Evolutionary conservation across 2,888 invertebrate genomes (phyloP), one percentile per base, ranked within the genome.

Genomic region (Trypoxylon attenuatum): DNA sequence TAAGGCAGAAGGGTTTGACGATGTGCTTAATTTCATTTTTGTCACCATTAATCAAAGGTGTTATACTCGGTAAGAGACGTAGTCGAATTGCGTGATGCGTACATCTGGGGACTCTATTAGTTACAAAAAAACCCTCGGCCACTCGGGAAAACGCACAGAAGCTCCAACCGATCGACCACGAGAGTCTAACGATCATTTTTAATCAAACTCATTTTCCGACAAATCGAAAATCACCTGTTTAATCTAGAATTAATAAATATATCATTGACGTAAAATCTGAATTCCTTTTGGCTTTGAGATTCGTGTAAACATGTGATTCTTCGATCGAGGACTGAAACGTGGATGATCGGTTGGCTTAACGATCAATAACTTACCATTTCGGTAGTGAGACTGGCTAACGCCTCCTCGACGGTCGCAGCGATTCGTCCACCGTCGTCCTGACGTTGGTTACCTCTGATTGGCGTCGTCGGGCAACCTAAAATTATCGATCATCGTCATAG

Each of bases 321-420:
- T n/a, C n/a, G n/a, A n/a, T n/a, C n/a, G n/a, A n/a, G n/a, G n/a
- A n/a, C n/a, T n/a, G n/a, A n/a, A 22, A 62, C 13, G 23, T 50
- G 58, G 58, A 70, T 66, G 70, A 72, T 70, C 69, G 70, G 50
- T 52, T 41, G 43, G 39, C 50, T 21, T 62, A 57, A 60, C 45
- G 25, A 57, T 56, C 50, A 50, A 45, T 46, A 43, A 75, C 75
- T 93, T 89, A 94, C 94, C 93, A 94, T 93, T 92, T 94, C 94
- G 77, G 93, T 92, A 81, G 94, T 94, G 82, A 94, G 91, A 88
- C 93, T 94, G 88, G 93, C 94, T 85, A 94, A 91, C 80, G 93
- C 92, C 84, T 91, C 91, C 86, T 92, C 92, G 79, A 92, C 91
- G 43, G 91, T 90, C 74, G 91, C 90, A 16, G 81, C 80, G 46